Evolutionary conservation across 2,113 vertebrate species (phyloP), one percentile per base, ranked within the genome.

Genomic region (Loxodonta africana): DNA sequence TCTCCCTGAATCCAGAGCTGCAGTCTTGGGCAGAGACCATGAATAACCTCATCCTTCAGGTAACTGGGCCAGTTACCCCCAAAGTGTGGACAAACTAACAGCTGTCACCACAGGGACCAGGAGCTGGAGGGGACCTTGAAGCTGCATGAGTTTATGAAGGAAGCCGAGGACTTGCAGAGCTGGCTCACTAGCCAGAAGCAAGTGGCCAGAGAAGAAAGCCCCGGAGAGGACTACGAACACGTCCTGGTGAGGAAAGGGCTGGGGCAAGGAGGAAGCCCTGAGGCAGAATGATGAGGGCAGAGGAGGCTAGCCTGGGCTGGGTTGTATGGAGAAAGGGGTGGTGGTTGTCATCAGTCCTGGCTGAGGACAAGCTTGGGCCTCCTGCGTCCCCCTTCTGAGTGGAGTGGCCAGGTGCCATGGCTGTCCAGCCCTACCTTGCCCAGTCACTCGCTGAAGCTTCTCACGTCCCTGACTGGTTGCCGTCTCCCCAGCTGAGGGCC

Each of bases 131-230:
- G 99, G 84, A 98, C 98, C 57, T 98, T 99, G 91, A 96, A 95
- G 25, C 98, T 99, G 44, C 99, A 99, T 41, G 99, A 99, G 94
- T 99, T 99, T 97, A 96, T 97, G 71, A 98, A 98, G 37, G 99
- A 99, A 95, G 98, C 98, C 0, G 97, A 98, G 82, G 99, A 99
- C 76, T 94, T 99, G 30, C 98, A 98, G 91, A 98, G 98, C 60
- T 99, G 99, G 99, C 99, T 99, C 95, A 90, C 93, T 83, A 98
- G 98, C 93, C 99, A 99, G 98, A 98, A 97, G 80, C 99, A 98
- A 97, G 95, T 65, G 8, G 99, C 98, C 30, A 97, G 98, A 65
- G 86, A 8, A 28, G 99, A 99, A 85, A 98, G 98, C 97, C 99
- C 99, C 17, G 99, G 99, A 89, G 99, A 98, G 37, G 98, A 99